Evolutionary conservation across 2,113 vertebrate genomes (phyloP).

Genomic region (Delphinapterus leucas): DNA sequence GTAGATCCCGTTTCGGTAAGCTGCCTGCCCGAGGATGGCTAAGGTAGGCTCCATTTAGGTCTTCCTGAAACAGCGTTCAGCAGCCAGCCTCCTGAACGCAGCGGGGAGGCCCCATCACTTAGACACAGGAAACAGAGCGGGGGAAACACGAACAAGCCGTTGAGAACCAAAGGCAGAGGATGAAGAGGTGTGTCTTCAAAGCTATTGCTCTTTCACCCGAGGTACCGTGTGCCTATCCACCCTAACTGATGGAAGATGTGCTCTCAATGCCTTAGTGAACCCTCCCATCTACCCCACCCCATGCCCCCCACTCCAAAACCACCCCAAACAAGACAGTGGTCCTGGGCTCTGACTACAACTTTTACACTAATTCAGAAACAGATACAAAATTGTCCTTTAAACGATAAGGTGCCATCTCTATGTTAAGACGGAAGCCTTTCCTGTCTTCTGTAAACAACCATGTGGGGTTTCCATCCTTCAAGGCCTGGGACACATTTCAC

Average conservation of each 20-base stretch:
- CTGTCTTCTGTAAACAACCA: background rate
- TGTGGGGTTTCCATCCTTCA: background rate
- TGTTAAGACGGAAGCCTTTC: background rate
- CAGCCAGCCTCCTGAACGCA: background rate
- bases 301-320: background rate
- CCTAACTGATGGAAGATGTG: background rate
- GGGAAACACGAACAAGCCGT: background rate
- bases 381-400: background rate
- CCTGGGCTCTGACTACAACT: background rate
- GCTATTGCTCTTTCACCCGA: background rate
- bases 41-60: background rate
- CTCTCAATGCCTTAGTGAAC: too few species aligned
- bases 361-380: background rate
- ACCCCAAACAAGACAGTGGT: background rate
- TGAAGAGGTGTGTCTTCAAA: background rate
- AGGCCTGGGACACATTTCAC: background rate
- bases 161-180: background rate
- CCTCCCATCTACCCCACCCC: background rate
- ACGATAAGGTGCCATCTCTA: accelerated
- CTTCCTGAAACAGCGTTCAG: background rate
- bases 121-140: background rate
- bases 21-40: background rate
- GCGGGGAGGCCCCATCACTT: accelerated
- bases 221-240: accelerated
- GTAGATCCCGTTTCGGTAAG: too few species aligned